phyloP scores from a whole-genome alignment of 1,140 invertebrate genomes.

The Brachionus manjavacas region DNA sequence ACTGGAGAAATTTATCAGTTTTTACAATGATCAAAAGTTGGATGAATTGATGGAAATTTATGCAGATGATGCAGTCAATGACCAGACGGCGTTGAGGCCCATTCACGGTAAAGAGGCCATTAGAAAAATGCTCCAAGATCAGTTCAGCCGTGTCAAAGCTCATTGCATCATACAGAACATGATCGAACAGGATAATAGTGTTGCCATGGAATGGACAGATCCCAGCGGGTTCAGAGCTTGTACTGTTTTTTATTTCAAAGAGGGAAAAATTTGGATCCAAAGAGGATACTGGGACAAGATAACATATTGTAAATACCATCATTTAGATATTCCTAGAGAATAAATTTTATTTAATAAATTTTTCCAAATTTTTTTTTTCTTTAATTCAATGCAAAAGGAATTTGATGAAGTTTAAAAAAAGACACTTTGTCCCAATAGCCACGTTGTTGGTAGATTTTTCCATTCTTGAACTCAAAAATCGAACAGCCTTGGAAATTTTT shows the following conservation, averaged over 20 bases:
- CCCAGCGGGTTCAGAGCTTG: not conserved
- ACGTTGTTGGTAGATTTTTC: not conserved
- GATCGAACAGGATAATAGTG: constrained; percentile 11
- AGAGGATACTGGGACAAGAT: constrained; percentile 12
- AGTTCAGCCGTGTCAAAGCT: not conserved
- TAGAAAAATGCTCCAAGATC: not conserved
- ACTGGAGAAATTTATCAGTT: not conserved
- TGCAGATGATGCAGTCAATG: not conserved
- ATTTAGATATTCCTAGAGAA: constrained; percentile 7
- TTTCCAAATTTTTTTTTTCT: not conserved
- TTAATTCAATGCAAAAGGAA: too few relatives aligned
- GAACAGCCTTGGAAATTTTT: not conserved
- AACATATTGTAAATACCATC: not conserved
- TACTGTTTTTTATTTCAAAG: not conserved
- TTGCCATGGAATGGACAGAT: constrained; percentile 26
- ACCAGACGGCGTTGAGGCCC: not conserved
- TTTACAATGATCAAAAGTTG: constrained; percentile 14
- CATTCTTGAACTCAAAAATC: not conserved
- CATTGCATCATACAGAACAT: not conserved
- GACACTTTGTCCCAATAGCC: not conserved
- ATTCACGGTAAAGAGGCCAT: not conserved
- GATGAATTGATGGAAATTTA: constrained; percentile 9
- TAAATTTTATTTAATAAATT: not conserved
- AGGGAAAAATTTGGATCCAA: not conserved
- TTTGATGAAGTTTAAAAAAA: not conserved